Evolutionary conservation across 2,797 vertebrate genomes (phyloP).

Genomic region (Agapornis canus): DNA sequence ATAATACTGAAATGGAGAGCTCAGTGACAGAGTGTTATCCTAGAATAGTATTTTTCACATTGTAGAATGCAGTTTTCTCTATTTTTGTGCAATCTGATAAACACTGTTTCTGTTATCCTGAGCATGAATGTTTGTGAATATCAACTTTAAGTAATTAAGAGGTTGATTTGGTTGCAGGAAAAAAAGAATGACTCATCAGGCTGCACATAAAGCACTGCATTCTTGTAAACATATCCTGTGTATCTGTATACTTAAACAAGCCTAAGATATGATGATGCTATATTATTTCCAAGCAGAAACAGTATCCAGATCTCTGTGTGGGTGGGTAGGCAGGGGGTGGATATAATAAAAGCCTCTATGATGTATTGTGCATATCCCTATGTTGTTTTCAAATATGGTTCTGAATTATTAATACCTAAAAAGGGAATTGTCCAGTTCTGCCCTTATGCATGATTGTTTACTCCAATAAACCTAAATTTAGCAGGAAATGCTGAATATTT

Average conservation of each 20-base stretch:
- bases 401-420: slow-evolving; percentile 66
- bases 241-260: slow-evolving; percentile 7
- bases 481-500: slow-evolving; percentile 52
- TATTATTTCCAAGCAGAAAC: slow-evolving; percentile 49
- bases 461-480: slow-evolving; percentile 57
- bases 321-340: slow-evolving; percentile 50
- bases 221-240: slow-evolving; percentile 11
- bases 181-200: slow-evolving; percentile 18
- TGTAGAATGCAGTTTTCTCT: neutral
- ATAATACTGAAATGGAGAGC: neutral
- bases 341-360: slow-evolving; percentile 44
- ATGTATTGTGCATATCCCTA: slow-evolving; percentile 32
- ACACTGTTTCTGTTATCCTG: slow-evolving; percentile 8
- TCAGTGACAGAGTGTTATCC: neutral
- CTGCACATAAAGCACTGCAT: neutral
- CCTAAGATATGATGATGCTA: neutral
- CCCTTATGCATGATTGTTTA: slow-evolving; percentile 45
- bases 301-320: slow-evolving; percentile 20
- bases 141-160: slow-evolving; percentile 20
- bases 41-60: neutral
- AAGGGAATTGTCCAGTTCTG: slow-evolving; percentile 52
- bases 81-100: neutral
- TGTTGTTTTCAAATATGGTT: slow-evolving; percentile 45
- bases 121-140: slow-evolving; percentile 32
- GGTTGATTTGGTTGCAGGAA: neutral